Conservation (phyloP, 2,888 invertebrate species). For the Agrotis exclamationis region DNA sequence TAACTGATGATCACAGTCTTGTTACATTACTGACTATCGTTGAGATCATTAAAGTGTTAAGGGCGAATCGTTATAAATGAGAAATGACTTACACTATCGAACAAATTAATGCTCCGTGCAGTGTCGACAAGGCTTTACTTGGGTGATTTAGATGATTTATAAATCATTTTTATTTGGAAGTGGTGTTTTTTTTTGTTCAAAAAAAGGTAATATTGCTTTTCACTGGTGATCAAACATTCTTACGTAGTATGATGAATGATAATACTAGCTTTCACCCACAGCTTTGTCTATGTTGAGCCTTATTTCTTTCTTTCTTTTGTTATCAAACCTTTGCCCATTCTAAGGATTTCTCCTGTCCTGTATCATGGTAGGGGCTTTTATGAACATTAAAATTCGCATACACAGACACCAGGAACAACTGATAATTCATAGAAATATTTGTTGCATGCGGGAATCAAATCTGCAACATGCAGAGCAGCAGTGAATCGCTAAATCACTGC, state of each 20-base stretch:
- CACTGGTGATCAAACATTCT: neutral
- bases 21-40: conserved; percentile 78
- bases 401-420: no score
- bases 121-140: conserved; percentile 57
- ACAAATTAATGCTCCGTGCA: conserved; percentile 68
- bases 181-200: conserved; percentile 10
- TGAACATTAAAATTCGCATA: no score
- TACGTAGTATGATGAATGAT: neutral
- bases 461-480: no score
- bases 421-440: no score
- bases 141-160: conserved; percentile 52
- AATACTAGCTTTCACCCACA: no score
- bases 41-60: conserved; percentile 76
- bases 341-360: no score
- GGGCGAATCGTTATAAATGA: conserved; percentile 76
- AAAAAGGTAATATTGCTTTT: neutral
- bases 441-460: no score
- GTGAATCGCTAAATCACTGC: no score
- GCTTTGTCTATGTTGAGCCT: no score
- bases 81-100: conserved; percentile 69
- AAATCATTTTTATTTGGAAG: conserved; percentile 1
- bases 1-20: conserved; percentile 76
- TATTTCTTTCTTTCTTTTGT: no score
- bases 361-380: no score
- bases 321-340: no score